A percentile compares a stretch with the other conserved stretches of the same genome.
Evolutionary conservation across 2,797 vertebrate species (phyloP).

Genomic region (Tragelaphus eurycerus): DNA sequence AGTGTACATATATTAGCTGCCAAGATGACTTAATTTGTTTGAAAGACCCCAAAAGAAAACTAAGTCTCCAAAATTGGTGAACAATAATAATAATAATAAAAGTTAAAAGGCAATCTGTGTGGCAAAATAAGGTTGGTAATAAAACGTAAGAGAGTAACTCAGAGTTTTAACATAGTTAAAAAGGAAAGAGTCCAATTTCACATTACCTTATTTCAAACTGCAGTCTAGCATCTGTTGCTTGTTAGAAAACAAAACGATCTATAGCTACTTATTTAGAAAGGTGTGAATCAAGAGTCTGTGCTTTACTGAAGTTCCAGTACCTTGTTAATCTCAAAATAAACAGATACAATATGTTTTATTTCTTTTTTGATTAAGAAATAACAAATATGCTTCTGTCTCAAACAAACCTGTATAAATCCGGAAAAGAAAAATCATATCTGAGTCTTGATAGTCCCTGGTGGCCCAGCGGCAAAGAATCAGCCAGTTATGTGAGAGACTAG

Average conservation of each 20-base stretch:
- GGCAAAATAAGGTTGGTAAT: neutral
- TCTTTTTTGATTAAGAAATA: conserved; percentile 52
- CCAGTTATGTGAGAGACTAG: neutral
- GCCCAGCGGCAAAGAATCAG: neutral
- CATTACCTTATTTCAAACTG: neutral
- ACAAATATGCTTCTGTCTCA: neutral
- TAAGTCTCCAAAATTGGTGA: neutral
- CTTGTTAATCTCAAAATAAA: conserved; percentile 29
- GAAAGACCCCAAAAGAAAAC: neutral
- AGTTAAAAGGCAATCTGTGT: neutral
- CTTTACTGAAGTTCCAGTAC: neutral
- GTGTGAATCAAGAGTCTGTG: neutral
- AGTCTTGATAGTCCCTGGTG: neutral
- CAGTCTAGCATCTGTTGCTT: conserved; percentile 32
- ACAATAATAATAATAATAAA: neutral
- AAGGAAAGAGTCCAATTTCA: conserved; percentile 10
- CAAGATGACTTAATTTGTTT: neutral
- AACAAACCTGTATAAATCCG: neutral
- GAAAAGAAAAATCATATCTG: neutral
- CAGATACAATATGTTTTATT: neutral
- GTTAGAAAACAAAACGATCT: conserved; percentile 31
- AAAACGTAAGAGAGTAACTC: neutral
- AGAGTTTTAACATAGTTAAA: conserved; percentile 29
- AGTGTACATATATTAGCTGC: neutral
- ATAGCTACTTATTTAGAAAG: conserved; percentile 39